Base-by-base conservation (phyloP, 1,140 invertebrate genomes). In the Prorops nasuta region DNA sequence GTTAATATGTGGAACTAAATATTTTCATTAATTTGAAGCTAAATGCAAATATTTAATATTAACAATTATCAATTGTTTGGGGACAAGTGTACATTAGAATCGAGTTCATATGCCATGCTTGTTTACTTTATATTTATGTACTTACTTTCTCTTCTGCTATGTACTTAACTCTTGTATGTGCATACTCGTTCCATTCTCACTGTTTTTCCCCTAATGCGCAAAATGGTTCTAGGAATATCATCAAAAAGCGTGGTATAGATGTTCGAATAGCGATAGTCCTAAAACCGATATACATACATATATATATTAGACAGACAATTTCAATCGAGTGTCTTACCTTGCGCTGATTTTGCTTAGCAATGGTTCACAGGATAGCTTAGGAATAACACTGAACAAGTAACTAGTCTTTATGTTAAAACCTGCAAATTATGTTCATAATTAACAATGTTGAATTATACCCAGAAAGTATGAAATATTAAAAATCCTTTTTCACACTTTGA, bases 131-230 rank as follows among this genome's bases (percentile, higher is more conserved):
- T 72, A 65, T 75, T 69, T 71, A 65, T 73, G 65, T 74, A 72
- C 65, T 69, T 66, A 67, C 62, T 60, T 68, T 67, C 71, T 56
- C 68, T 58, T 75, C 60, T 70, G 67, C 61, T 74, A 65, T 76
- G 66, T 74, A 69, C 66, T 67, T 76, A 72, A 74, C 66, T 72
- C 62, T 63, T 72, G 59, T 67, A 68, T 74, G 72, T 74, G 67
- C 69, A 66, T 75, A 64, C 69, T 64, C 72, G 54, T 71, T 68
- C 55, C 60, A 66, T 71, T 60, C 47, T 65, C 50, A 58, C 58
- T 59, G 45, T 65, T 40, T 52, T 49, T 60, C 63, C 42, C 61
- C 67, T 45, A 51, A 18, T 44, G 51, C 51, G 50, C 54, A 58
- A 58, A 51, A 21, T 56, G 49, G 50, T 36, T 51, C 16, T 57